These are phyloP conservation scores for Augochlorella aurata DNA, from an alignment of 2,888 invertebrate species.

Conservation along the genomic window DNA sequence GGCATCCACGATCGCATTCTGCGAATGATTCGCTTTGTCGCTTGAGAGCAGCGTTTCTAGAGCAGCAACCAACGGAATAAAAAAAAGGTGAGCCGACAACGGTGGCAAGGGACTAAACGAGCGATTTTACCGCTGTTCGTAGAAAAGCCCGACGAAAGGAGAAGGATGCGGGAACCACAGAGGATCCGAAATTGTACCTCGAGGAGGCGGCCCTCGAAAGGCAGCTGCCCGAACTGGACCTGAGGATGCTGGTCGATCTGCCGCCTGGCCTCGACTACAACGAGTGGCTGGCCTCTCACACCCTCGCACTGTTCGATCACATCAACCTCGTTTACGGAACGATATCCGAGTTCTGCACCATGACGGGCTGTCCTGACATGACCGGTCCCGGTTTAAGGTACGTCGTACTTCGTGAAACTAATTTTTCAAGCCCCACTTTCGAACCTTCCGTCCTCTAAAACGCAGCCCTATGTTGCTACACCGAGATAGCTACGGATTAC, in stretches of 20 bases:
- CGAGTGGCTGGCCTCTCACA: constrained; percentile 99
- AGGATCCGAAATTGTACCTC: constrained; percentile 96
- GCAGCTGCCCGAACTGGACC: constrained; percentile 96
- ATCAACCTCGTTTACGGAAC: constrained; percentile 99
- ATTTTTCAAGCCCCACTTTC: neutral
- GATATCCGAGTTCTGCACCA: constrained; percentile 99
- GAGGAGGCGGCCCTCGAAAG: constrained; percentile 97
- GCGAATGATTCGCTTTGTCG: constrained; percentile 36
- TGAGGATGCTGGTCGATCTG: constrained; percentile 96
- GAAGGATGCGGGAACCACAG: constrained; percentile 90
- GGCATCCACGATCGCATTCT: neutral
- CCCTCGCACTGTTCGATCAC: constrained; percentile 99
- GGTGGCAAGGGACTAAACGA: constrained; percentile 16
- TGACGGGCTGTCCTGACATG: constrained; percentile 97
- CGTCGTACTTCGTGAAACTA: neutral
- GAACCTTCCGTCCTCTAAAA: neutral
- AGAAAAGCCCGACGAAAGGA: constrained; percentile 99
- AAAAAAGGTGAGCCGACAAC: neutral
- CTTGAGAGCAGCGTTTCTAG: constrained; percentile 28
- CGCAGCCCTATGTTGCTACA: too few species aligned
- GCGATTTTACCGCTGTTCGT: constrained; percentile 77
- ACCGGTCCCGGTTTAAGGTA: constrained; percentile 96
- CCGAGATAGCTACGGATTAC: too few species aligned
- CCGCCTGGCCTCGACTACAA: constrained; percentile 98
- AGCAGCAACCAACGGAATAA: neutral